phyloP scores from a whole-genome alignment of 2,888 invertebrate species.

The Sphecodes monilicornis region DNA sequence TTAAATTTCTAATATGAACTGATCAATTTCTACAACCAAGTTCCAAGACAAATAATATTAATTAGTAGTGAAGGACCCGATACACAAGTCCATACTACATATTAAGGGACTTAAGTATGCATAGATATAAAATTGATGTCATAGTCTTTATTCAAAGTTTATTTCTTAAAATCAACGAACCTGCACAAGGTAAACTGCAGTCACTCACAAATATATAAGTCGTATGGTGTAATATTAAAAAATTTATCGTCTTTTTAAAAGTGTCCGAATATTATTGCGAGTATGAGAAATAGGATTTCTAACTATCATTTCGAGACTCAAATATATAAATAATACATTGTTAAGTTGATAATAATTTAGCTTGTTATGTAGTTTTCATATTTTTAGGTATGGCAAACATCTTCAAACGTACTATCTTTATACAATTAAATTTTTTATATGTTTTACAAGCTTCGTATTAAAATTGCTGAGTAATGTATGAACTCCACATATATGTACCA shows the following conservation, averaged over 20 bases:
- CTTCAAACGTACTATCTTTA: neutral
- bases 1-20: neutral
- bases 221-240: neutral
- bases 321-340: neutral
- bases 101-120: conserved; percentile 28
- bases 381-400: neutral
- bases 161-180: conserved; percentile 12
- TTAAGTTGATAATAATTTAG: neutral
- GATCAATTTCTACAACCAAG: conserved; percentile 11
- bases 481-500: conserved; percentile 22
- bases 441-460: conserved; percentile 14
- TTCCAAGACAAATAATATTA: neutral
- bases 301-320: neutral
- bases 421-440: neutral
- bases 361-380: neutral
- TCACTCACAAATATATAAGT: neutral
- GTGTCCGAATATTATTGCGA: neutral
- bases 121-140: neutral
- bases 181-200: neutral
- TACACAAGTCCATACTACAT: conserved; percentile 56
- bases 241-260: neutral
- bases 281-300: neutral
- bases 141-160: neutral
- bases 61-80: conserved; percentile 35
- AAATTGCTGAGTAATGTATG: conserved; percentile 24